Evolutionary conservation across 2,888 invertebrate genomes (phyloP), one percentile per base, ranked within the genome.

Genomic region (Pachliopta kotzebuea): DNA sequence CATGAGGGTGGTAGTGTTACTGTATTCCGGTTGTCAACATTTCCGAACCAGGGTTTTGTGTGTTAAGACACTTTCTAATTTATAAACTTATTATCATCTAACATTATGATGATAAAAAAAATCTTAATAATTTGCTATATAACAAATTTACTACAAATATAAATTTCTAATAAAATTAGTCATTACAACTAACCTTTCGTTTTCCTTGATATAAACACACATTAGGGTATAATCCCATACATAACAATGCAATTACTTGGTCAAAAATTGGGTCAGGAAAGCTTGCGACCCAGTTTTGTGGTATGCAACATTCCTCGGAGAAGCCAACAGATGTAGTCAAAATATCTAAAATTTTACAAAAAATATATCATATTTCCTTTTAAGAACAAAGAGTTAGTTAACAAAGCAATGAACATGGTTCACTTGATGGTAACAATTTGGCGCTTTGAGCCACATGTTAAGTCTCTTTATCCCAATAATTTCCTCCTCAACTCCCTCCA

Each of bases 171-270:
- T 6, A 24, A n/a, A n/a, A n/a, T n/a, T 4, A 11, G n/a, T 20
- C 9, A 29, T 31, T 29, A n/a, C 49, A 21, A 49, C 60, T 62
- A 69, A 94, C 96, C 91, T 98, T 98, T 66, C 99, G 93, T 82
- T 99, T 99, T 68, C 98, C 98, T 81, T 97, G 98, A 83, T 98
- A 98, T 78, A 94, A 95, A 78, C 98, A 98, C 3, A 99, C 98
- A 84, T 99, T 99, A 0, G 99, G 99, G 85, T 99, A 99, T 0
- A 98, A 93, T 0, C 99, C 99, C 93, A 97, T 94, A 70, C 96
- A 96, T 78, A 99, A 93, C 62, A 99, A 92, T 0, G 96, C 96
- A 69, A 96, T 94, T 0, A 98, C 95, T 65, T 96, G 90, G 80
- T 99, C 99, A 50, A 98, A 83, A 29, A 93, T 93, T 0, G 95